phyloP scores from a whole-genome alignment of 1,140 invertebrate genomes.

The Zaprionus davidi region DNA sequence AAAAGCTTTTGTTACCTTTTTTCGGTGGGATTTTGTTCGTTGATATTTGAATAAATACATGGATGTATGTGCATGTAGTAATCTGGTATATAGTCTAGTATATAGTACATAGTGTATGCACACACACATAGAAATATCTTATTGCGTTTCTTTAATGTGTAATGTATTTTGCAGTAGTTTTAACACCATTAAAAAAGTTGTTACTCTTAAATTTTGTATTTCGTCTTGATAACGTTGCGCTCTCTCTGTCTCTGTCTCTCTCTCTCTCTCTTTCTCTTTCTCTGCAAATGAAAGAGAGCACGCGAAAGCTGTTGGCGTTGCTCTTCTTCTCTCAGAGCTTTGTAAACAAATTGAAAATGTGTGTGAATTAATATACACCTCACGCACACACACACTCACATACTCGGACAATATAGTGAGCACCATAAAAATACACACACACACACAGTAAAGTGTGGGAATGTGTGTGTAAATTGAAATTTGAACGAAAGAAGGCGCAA shows the following conservation, averaged over 20 bases:
- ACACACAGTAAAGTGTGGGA: not conserved
- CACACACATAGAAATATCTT: not conserved
- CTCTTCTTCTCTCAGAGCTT: conserved; percentile 20
- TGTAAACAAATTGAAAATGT: conserved; percentile 42
- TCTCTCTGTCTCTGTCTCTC: not conserved
- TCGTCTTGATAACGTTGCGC: not conserved
- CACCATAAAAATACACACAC: conserved; percentile 1
- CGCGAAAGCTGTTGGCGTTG: conserved; percentile 1
- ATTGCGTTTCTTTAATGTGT: not conserved
- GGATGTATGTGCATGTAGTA: not conserved
- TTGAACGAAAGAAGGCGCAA: conserved; percentile 47
- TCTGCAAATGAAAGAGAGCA: not conserved
- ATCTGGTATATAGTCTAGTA: not conserved
- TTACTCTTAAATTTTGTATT: conserved; percentile 1
- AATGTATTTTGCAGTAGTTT: not conserved
- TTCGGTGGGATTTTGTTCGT: conserved; percentile 11
- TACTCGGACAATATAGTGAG: not conserved
- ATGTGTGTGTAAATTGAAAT: conserved; percentile 29
- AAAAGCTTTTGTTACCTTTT: conserved; percentile 24
- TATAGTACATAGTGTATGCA: not conserved
- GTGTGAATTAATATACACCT: conserved; percentile 30
- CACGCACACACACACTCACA: conserved; percentile 18
- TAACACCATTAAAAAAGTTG: not conserved
- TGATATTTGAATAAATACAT: not conserved
- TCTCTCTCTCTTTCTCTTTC: not conserved